A percentile compares a stretch with the other conserved stretches of the same genome.
These are phyloP conservation scores for Chrysocyon brachyurus DNA, from an alignment of 2,797 vertebrate species.

Conservation along the genomic window DNA sequence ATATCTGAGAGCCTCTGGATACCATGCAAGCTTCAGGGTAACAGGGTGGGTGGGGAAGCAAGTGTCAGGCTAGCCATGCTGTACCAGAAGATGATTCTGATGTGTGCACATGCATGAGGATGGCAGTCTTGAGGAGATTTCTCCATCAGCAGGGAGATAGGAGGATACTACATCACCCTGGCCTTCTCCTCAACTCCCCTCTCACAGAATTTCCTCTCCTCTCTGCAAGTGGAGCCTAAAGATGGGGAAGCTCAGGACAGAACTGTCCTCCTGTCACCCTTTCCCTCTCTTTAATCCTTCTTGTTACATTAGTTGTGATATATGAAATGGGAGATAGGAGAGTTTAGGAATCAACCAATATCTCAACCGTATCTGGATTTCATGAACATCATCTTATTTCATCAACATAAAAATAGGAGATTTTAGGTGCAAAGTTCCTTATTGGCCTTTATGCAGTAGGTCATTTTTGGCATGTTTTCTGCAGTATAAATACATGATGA, in stretches of 20 bases:
- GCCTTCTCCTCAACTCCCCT: not conserved
- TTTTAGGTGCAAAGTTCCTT: not conserved
- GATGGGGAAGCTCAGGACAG: no score
- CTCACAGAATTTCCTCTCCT: no score
- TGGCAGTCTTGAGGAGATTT: not conserved
- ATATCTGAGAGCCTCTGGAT: not conserved
- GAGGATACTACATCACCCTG: accelerated
- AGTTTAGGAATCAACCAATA: not conserved
- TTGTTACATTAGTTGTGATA: not conserved
- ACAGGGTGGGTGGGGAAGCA: not conserved
- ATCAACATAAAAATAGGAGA: not conserved
- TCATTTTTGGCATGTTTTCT: not conserved
- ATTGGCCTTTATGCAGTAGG: not conserved
- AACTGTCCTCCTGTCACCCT: not conserved
- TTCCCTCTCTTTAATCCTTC: not conserved
- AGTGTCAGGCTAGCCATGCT: not conserved
- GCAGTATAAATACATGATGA: not conserved
- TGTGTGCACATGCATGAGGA: accelerated
- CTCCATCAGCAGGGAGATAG: not conserved
- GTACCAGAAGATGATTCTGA: not conserved
- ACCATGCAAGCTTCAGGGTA: not conserved
- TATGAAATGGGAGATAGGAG: not conserved
- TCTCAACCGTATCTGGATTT: not conserved
- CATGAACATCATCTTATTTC: not conserved
- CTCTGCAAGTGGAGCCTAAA: not conserved